Evolutionary conservation across 2,888 invertebrate species (phyloP), one percentile per base, ranked within the genome.

Genomic region (Euzophera pinguis): DNA sequence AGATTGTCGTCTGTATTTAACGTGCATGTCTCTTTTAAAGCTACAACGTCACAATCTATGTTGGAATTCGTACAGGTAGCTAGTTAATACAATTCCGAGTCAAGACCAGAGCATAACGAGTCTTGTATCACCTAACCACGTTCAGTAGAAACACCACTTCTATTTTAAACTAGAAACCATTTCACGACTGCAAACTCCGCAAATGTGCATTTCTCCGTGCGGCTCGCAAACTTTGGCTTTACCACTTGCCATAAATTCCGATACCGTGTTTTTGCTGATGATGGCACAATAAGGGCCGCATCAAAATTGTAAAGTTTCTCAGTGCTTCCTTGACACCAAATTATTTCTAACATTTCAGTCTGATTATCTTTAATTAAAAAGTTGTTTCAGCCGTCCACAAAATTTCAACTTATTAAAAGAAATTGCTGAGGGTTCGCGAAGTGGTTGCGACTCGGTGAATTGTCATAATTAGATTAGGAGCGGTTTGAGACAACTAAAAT

Each of bases 301-400:
- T 76, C 75, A 74, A 64, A 81, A 79, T 84, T 81, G 81, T 76
- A 75, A 81, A 84, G 78, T 84, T 77, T 67, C 68, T 70, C 64
- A 71, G 78, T 69, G 73, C 71, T 74, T 73, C 70, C 71, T 72
- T 77, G 81, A 80, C 81, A 79, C 73, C 75, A 74, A 76, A 69
- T 78, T 78, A 84, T 81, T 81, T 80, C 79, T 78, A 77, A 79
- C 79, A 75, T 80, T 85, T 81, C 73, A 74, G 74, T 69, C 77
- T 83, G 80, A 84, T 86, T 84, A 85, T 84, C 80, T 81, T 85
- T 85, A 85, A 84, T 86, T 84, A 85, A 85, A 87, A 86, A 85
- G 83, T 85, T 86, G 79, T 81, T 81, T 81, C 74, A 81, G 76
- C 73, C 74, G 70, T 73, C 77, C 76, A 65, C 72, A 64, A 80